Evolutionary conservation across 2,888 invertebrate genomes (phyloP), one percentile per base, ranked within the genome.

Genomic region (Drosophila subsilvestris): DNA sequence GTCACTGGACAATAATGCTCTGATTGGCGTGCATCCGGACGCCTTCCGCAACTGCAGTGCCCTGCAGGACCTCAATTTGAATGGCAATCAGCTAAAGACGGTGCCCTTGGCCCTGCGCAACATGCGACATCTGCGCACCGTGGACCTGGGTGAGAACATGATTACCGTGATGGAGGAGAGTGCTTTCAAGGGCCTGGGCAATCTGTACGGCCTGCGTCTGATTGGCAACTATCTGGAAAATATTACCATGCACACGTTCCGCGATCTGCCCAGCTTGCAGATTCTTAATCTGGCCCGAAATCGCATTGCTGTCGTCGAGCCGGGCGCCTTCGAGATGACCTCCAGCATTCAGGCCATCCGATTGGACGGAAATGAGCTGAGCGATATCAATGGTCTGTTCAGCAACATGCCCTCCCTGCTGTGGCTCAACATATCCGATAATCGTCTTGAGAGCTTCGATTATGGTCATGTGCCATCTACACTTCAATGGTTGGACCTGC

Each of bases 361-460:
- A 76, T 92, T 98, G 77, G 98, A 98, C 91, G 96, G 96, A 66
- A 98, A 98, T 93, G 94, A 94, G 78, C 93, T 98, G 67, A 95
- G 94, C 62, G 96, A 97, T 91, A 95, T 98, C 77, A 96, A 95
- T 90, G 96, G 96, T 45, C 93, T 98, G 75, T 98, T 98, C 91
- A 94, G 95, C 80, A 95, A 97, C 91, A 95, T 97, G 90, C 95
- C 96, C 12, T 96, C 95, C 85, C 93, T 98, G 79, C 93, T 97
- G 89, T 97, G 97, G 97, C 93, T 98, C 59, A 98, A 98, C 93
- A 95, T 98, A 89, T 97, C 97, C 77, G 97, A 97, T 93, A 98
- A 98, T 93, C 95, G 95, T 91, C 94, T 98, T 89, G 95, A 95
- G 90, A 95, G 96, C 94, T 98, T 98, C 92, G 97, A 98, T 93